A percentile compares a stretch with the other conserved stretches of the same genome.
These are phyloP conservation scores for Pseudomugil gertrudae DNA, from an alignment of 2,797 vertebrate species.

Conservation along the genomic window DNA sequence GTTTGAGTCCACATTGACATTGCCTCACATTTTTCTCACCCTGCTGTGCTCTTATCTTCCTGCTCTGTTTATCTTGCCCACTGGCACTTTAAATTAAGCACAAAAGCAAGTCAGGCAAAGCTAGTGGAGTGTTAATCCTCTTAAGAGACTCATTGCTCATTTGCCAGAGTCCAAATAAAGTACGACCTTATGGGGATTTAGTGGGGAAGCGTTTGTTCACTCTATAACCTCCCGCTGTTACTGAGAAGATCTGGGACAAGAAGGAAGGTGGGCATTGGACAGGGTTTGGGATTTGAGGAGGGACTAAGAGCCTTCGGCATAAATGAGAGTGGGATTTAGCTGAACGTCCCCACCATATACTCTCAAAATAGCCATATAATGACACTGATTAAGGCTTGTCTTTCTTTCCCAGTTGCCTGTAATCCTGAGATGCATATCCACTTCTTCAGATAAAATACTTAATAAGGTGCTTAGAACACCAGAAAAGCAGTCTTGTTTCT, in stretches of 20 bases:
- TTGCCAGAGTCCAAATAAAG: conserved; percentile 87
- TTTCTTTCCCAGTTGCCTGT: conserved; percentile 15
- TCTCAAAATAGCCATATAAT: conserved; percentile 46
- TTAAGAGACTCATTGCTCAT: conserved; percentile 82
- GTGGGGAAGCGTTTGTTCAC: conserved; percentile 72
- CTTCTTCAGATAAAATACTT: conserved; percentile 1
- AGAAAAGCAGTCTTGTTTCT: neutral
- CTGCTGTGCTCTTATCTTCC: conserved; percentile 16
- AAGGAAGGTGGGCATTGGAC: conserved; percentile 31
- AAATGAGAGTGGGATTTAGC: conserved; percentile 41
- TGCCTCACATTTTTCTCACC: conserved; percentile 32
- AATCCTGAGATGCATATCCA: neutral
- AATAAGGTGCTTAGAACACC: neutral
- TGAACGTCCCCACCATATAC: conserved; percentile 29
- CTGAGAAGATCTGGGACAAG: conserved; percentile 26
- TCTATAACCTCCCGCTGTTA: conserved; percentile 74
- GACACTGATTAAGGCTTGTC: conserved; percentile 17
- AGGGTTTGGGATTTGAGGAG: conserved; percentile 27
- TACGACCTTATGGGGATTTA: conserved; percentile 85
- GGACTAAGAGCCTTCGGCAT: conserved; percentile 15
- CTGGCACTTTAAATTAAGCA: conserved; percentile 42
- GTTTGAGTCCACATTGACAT: conserved; percentile 36
- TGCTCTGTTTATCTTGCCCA: conserved; percentile 28
- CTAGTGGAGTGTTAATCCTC: conserved; percentile 80
- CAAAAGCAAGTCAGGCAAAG: conserved; percentile 57